Percentiles rank a stretch among this genome's conserved stretches.
phyloP scores from a whole-genome alignment of 2,797 vertebrate genomes.

The Naso thynnoides region DNA sequence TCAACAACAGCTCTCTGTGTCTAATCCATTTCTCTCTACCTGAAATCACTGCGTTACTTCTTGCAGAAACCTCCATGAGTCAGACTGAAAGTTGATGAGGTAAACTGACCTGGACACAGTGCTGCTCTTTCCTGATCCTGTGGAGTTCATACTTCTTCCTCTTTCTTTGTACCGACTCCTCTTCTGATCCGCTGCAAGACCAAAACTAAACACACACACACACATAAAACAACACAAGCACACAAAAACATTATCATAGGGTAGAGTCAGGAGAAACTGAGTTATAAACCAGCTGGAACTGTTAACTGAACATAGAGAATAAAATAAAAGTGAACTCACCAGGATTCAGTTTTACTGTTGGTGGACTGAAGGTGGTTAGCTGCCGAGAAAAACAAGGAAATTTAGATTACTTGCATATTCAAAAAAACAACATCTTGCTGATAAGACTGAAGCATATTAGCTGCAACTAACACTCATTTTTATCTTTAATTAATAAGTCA shows the following conservation, averaged over 20 bases:
- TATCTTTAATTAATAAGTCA: not conserved
- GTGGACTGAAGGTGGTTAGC: conserved; percentile 92
- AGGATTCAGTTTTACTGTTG: conserved; percentile 84
- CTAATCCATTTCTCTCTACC: conserved; percentile 5
- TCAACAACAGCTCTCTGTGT: conserved; percentile 25
- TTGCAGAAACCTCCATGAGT: conserved; percentile 20
- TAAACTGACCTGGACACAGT: conserved; percentile 92
- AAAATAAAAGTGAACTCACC: conserved; percentile 81
- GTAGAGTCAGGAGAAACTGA: not conserved
- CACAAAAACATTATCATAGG: not conserved
- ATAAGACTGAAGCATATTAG: not conserved
- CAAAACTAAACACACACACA: conserved; percentile 69
- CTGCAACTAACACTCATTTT: not conserved
- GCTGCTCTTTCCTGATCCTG: conserved; percentile 96
- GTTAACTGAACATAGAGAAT: conserved; percentile 4
- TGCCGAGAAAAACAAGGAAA: conserved; percentile 73
- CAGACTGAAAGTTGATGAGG: not conserved
- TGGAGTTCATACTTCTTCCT: conserved; percentile 97
- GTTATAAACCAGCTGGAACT: no score
- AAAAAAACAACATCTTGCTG: not conserved
- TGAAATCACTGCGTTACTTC: conserved; percentile 11
- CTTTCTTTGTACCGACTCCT: conserved; percentile 93
- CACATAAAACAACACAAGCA: not conserved
- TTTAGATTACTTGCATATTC: not conserved
- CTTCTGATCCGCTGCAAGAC: conserved; percentile 89